Percentiles rank a stretch among this genome's conserved stretches.
Evolutionary conservation across 2,888 invertebrate genomes (phyloP).

Genomic region (Seladonia tumulorum): DNA sequence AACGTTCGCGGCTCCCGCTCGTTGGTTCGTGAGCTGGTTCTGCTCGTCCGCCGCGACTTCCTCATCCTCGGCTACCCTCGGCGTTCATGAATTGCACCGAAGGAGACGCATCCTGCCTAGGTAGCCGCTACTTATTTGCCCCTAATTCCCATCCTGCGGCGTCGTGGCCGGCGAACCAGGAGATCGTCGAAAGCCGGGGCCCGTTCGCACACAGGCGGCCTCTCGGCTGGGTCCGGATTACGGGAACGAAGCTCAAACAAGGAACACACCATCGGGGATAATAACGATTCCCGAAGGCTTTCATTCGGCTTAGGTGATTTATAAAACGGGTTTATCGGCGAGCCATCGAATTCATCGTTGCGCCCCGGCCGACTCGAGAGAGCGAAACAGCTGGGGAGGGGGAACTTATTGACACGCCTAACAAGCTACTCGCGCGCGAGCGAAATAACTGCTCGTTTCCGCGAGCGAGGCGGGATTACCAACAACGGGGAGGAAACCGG

Average conservation of each 20-base stretch:
- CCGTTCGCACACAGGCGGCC: background rate
- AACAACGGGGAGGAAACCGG: background rate
- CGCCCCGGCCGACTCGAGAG: background rate
- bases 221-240: slow-evolving; percentile 19
- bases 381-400: background rate
- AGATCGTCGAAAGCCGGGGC: slow-evolving; percentile 22
- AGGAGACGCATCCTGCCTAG: slow-evolving; percentile 58
- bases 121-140: slow-evolving; percentile 67
- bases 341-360: slow-evolving; percentile 43
- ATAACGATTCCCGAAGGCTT: slow-evolving; percentile 57
- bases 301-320: slow-evolving; percentile 59
- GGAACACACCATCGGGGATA: slow-evolving; percentile 46
- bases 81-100: slow-evolving; percentile 64
- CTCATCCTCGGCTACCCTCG: slow-evolving; percentile 40
- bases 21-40: slow-evolving; percentile 22
- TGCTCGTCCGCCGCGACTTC: slow-evolving; percentile 22
- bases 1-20: slow-evolving; percentile 63
- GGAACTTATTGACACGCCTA: slow-evolving; percentile 54
- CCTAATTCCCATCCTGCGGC: slow-evolving; percentile 71
- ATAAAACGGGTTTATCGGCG: slow-evolving; percentile 45
- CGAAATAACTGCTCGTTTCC: slow-evolving; percentile 28
- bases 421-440: slow-evolving; percentile 12
- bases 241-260: slow-evolving; percentile 50
- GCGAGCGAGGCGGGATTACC: slow-evolving; percentile 18
- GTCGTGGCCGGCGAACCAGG: background rate